These are phyloP conservation scores for Leptopilina drosophilae DNA, from an alignment of 2,888 invertebrate species.

Conservation along the genomic window DNA sequence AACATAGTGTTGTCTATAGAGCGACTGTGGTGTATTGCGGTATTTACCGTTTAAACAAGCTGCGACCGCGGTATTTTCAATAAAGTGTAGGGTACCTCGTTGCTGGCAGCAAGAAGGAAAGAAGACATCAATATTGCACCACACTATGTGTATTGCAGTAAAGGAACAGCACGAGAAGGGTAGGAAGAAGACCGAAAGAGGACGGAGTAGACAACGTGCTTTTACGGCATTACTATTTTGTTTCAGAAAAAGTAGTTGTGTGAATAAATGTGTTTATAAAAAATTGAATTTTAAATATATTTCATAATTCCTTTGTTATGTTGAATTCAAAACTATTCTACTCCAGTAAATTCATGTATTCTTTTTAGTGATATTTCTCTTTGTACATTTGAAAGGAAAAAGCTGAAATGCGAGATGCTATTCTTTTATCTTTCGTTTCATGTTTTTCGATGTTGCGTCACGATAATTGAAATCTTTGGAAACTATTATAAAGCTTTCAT, in stretches of 20 bases:
- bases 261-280: neutral
- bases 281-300: neutral
- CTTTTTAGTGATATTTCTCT: neutral
- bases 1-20: constrained; percentile 32
- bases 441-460: neutral
- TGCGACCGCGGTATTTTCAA: constrained; percentile 57
- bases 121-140: constrained; percentile 58
- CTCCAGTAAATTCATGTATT: no score
- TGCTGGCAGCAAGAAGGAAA: constrained; percentile 43
- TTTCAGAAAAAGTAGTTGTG: neutral
- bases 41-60: constrained; percentile 59
- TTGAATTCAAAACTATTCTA: no score
- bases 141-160: constrained; percentile 25
- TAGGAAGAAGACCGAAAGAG: neutral
- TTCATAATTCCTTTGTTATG: neutral
- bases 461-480: neutral
- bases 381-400: neutral
- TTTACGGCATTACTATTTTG: neutral
- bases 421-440: neutral
- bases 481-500: neutral
- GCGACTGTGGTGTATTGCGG: constrained; percentile 46
- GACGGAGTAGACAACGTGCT: neutral
- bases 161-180: constrained; percentile 4
- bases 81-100: constrained; percentile 48
- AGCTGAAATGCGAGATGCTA: neutral